Base-by-base conservation (phyloP, 1,140 invertebrate genomes). In the Drosophila paulistorum region DNA sequence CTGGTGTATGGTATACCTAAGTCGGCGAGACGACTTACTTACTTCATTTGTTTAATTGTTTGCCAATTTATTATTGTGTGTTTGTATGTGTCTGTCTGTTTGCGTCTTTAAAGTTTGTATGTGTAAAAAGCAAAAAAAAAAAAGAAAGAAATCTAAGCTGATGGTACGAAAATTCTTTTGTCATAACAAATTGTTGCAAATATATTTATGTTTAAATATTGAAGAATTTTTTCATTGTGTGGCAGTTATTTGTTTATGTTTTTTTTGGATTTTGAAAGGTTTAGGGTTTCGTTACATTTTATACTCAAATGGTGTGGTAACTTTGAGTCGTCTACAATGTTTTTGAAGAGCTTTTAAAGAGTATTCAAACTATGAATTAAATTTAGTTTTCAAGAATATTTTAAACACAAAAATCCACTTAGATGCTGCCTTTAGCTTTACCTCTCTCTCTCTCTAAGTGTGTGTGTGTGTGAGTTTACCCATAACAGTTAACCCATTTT, bases 401-500 rank as follows among this genome's bases (percentile, higher is more conserved):
- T 51, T 51, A 51, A 51, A 51, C 45, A 51, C 45, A 20, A 23
- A 51, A 51, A 51, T 51, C 45, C 45, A 51, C 45, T 51, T 51
- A 51, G 45, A 51, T 51, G 45, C 23, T 51, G 45, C 45, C 45
- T 23, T 51, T 51, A 7, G 45, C 17, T 48, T 20, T 20, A 20
- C 17, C 17, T 51, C 23, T 26, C 23, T 17, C 2, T 48, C 13
- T 45, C 13, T 14, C 14, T 20, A 4, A 17, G 45, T 51, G 45
- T 51, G 17, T 51, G 45, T 51, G 45, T 51, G 45, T 51, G 45
- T 20, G 45, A 23, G 17, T 23, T 9, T 20, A 23, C 17, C 26
- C n/a, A 37, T 59, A 59, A 59, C 57, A 59, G 57, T 59, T 59
- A 59, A 61, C 33, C 71, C 39, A 45, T 26, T 20, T 11, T 42